Conservation (phyloP, 1,140 invertebrate genomes). For the Drosophila obscura region DNA sequence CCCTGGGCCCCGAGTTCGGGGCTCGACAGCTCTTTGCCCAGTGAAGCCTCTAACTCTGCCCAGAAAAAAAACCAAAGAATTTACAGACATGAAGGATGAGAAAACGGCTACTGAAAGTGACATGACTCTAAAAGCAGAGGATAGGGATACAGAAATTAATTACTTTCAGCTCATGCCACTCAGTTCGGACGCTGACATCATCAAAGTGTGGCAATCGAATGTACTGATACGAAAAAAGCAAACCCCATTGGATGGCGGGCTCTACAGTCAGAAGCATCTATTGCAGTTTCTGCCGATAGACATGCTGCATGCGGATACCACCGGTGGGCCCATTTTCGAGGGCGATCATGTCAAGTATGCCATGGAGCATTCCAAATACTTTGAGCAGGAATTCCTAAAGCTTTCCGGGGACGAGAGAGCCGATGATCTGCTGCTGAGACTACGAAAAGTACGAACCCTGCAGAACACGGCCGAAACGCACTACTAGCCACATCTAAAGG, state of each 20-base stretch:
- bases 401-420: background rate
- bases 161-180: too few relatives aligned
- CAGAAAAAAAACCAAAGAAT: too few relatives aligned
- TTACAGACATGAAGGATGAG: too few relatives aligned
- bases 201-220: too few relatives aligned
- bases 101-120: too few relatives aligned
- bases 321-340: background rate
- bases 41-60: too few relatives aligned
- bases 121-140: too few relatives aligned
- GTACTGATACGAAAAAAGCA: background rate
- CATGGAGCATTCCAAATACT: background rate
- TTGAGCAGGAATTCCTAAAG: constrained; percentile 1
- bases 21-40: too few relatives aligned
- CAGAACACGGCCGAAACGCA: background rate
- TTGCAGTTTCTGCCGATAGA: constrained; percentile 23
- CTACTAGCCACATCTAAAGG: background rate
- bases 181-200: too few relatives aligned
- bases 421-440: constrained; percentile 7
- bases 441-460: constrained; percentile 34
- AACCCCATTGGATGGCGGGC: background rate
- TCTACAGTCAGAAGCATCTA: constrained; percentile 3
- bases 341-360: background rate
- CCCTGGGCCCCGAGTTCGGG: too few relatives aligned
- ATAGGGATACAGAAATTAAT: too few relatives aligned
- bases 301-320: background rate